A percentile compares a stretch with the other conserved stretches of the same genome.
Conservation (phyloP, 1,140 invertebrate genomes). For the Drosophila mojavensis region DNA sequence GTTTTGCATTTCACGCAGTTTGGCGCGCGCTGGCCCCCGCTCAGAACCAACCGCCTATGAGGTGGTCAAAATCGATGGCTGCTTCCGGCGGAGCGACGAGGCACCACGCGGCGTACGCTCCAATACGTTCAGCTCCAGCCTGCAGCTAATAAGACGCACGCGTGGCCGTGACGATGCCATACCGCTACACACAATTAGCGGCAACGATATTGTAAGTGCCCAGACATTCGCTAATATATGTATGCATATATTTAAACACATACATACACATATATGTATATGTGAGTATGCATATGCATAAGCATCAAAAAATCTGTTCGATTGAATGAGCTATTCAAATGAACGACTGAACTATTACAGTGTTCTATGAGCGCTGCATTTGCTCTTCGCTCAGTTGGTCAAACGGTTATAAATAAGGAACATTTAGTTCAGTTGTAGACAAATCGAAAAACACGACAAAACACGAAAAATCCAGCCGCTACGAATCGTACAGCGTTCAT, state of each 20-base stretch:
- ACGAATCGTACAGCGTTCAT: no score
- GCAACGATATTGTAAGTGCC: conserved; percentile 86
- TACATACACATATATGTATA: not conserved
- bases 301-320: not conserved
- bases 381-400: no score
- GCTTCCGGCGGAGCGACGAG: conserved; percentile 85
- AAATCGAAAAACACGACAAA: no score
- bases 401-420: no score
- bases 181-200: conserved; percentile 85
- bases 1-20: conserved; percentile 75
- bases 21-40: conserved; percentile 87
- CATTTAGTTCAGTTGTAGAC: no score
- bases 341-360: not conserved
- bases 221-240: not conserved
- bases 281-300: no score
- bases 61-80: conserved; percentile 86
- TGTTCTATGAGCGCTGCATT: not conserved
- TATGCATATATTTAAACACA: not conserved
- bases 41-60: conserved; percentile 88
- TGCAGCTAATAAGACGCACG: conserved; percentile 84
- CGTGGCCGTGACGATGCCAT: conserved; percentile 84
- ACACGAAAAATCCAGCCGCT: no score
- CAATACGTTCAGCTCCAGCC: conserved; percentile 84
- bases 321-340: not conserved
- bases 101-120: conserved; percentile 81